Base-by-base conservation (phyloP, 2,797 vertebrate genomes). In the Chanos chanos region DNA sequence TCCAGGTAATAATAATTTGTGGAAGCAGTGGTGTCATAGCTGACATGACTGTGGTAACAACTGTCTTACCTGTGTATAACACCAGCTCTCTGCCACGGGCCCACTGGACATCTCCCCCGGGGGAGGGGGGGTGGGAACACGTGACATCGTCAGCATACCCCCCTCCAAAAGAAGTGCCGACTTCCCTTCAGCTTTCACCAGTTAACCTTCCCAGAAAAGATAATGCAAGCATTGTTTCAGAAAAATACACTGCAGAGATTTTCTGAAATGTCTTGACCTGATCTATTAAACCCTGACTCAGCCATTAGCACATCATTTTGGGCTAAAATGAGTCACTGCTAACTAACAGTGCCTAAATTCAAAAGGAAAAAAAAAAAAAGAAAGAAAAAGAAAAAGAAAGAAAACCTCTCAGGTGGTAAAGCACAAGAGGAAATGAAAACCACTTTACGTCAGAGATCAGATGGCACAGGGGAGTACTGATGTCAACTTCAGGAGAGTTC, bases 81-180 rank as follows among this genome's bases (percentile, higher is more conserved):
- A 99, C 96, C 96, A 98, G 87, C 95, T 98, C 87, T 99, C 95
- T 80, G 96, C 95, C 86, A 98, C 89, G 87, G 94, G 95, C 77
- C 94, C 94, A 87, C 92, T 83, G 81, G 95, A 91, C 93, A 95
- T 94, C 89, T 97, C 95, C 89, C 91, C 94, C 50, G 90, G 90
- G 74, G 95, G 92, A 90, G 94, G 93, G 77, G 95, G 93, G 73
- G 92, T 95, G 71, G 94, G 89, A 83, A 94, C 93, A 83, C 90
- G 91, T 84, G 95, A 96, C 96, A 99, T 96, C 77, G 84, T 89
- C 82, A 86, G 86, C 82, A 83, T 83, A 37, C 58, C 72, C 28
- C 60, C 40, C 47, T 40, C 51, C 55, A 53, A 74, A 68, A 71
- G 69, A 82, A 81, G 77, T 71, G 79, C 83, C 83, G 64, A 72